Percentiles rank a stretch among this genome's conserved stretches.
Conservation (phyloP, 2,888 invertebrate genomes). For the Mantis religiosa region DNA sequence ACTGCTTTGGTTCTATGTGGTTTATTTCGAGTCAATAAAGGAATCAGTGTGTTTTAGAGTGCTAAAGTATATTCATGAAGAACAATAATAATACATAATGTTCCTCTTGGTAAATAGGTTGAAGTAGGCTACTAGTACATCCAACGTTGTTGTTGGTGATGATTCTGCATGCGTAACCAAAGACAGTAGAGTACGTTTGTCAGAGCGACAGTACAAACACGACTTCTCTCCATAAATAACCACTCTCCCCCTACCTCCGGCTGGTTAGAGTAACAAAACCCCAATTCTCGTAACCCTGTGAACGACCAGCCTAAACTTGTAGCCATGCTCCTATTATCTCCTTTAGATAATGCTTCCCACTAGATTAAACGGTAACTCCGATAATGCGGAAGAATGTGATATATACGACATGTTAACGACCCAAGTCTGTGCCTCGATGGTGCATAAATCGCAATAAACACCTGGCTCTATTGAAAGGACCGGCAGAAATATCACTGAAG, state of each 20-base stretch:
- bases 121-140: no score
- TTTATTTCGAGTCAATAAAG: no score
- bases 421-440: neutral
- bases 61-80: neutral
- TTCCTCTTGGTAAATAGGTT: neutral
- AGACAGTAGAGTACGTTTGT: neutral
- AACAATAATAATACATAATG: neutral
- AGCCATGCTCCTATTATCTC: neutral
- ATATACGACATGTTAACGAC: neutral
- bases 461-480: neutral
- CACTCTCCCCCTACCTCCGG: neutral
- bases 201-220: neutral
- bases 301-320: neutral
- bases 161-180: neutral
- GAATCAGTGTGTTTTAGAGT: no score
- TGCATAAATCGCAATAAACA: neutral
- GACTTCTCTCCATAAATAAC: neutral
- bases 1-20: no score
- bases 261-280: neutral
- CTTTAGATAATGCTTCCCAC: neutral
- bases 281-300: neutral
- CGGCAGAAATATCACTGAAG: neutral
- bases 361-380: neutral
- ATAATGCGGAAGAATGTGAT: neutral
- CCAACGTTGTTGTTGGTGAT: neutral